These are phyloP conservation scores for Pseudomugil gertrudae DNA, from an alignment of 2,797 vertebrate species.

Conservation along the genomic window DNA sequence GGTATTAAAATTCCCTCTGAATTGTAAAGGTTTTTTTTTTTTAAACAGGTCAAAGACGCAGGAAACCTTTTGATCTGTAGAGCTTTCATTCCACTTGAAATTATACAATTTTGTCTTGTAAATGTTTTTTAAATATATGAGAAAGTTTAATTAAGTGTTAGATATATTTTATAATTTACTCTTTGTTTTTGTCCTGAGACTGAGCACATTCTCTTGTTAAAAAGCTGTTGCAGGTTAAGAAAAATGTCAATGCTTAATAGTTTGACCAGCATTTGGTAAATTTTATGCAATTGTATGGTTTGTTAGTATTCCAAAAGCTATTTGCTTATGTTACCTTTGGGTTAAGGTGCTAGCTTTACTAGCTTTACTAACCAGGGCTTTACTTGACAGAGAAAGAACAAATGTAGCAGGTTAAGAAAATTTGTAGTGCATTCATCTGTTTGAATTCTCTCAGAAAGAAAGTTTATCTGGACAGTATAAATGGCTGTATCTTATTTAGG, in stretches of 20 bases:
- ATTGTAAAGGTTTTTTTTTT: slow-evolving; percentile 4
- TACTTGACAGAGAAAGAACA: background rate
- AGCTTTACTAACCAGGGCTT: background rate
- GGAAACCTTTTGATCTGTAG: slow-evolving; percentile 2
- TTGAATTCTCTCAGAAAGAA: background rate
- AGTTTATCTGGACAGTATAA: background rate
- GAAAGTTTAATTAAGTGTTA: background rate
- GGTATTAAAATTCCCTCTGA: background rate
- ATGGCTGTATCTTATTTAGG: background rate
- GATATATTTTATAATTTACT: background rate
- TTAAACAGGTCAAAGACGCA: background rate
- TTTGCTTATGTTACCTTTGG: background rate
- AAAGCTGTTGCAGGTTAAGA: background rate
- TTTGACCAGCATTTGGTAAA: background rate
- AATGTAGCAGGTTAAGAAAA: background rate
- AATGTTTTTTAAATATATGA: background rate
- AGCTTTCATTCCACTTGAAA: background rate
- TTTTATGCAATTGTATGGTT: background rate
- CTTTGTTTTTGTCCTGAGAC: background rate
- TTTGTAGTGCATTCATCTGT: background rate
- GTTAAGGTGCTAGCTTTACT: too few relatives aligned
- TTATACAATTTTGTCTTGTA: background rate
- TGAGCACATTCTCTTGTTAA: background rate
- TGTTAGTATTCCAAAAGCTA: slow-evolving; percentile 1
- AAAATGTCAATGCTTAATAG: background rate